Evolutionary conservation across 1,140 invertebrate genomes (phyloP).

Genomic region (Drosophila yakuba): DNA sequence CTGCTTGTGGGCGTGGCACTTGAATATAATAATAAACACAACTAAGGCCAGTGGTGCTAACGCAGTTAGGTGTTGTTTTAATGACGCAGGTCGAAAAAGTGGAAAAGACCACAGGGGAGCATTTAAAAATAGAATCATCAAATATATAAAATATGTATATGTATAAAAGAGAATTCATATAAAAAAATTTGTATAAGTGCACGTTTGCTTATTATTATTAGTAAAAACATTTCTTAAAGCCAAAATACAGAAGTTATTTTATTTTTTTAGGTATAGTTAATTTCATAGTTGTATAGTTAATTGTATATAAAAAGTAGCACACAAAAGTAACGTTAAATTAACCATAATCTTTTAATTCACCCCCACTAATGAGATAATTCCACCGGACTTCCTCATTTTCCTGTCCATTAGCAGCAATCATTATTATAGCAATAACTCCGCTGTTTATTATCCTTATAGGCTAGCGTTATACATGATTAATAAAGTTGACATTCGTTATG

Average conservation of each 20-base stretch:
- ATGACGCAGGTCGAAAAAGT: slow-evolving; percentile 19
- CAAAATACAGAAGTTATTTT: too few relatives aligned
- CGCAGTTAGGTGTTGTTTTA: slow-evolving; percentile 35
- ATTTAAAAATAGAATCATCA: not conserved
- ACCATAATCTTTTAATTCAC: slow-evolving; percentile 4
- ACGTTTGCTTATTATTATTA: not conserved
- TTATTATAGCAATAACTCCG: slow-evolving; percentile 25
- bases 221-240: too few relatives aligned
- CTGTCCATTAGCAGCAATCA: slow-evolving; percentile 18
- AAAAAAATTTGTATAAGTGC: too few relatives aligned
- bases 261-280: too few relatives aligned
- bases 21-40: slow-evolving; percentile 40
- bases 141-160: not conserved
- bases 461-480: slow-evolving; percentile 64
- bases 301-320: too few relatives aligned
- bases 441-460: slow-evolving; percentile 51
- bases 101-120: not conserved
- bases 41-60: slow-evolving; percentile 8
- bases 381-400: not conserved
- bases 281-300: too few relatives aligned
- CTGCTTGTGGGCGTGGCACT: slow-evolving; percentile 47
- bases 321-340: too few relatives aligned
- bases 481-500: slow-evolving; percentile 42
- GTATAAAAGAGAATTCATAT: not conserved
- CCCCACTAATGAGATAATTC: slow-evolving; percentile 17